phyloP scores from a whole-genome alignment of 1,140 invertebrate species.

The Calycopis cecrops region DNA sequence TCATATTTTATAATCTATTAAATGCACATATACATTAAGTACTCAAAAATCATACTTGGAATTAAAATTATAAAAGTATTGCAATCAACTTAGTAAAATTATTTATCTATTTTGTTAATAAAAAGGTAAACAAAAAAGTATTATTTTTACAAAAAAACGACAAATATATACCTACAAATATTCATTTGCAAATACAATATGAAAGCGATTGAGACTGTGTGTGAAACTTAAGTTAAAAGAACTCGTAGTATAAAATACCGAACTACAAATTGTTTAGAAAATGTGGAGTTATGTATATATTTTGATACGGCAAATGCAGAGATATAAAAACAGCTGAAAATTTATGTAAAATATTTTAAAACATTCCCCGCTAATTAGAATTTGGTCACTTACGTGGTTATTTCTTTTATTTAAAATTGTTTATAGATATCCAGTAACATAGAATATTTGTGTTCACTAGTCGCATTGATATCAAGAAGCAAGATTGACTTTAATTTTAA shows the following conservation, averaged over 20 bases:
- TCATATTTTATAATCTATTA: slow-evolving; percentile 38
- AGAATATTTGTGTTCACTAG: slow-evolving; percentile 42
- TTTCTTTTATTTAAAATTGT: slow-evolving; percentile 42
- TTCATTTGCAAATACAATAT: background rate
- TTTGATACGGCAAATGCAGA: background rate
- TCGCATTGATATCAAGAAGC: slow-evolving; percentile 38
- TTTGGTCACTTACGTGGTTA: slow-evolving; percentile 37
- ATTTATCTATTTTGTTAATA: slow-evolving; percentile 6
- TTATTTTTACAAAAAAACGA: too few species aligned
- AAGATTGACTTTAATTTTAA: slow-evolving; percentile 17
- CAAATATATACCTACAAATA: background rate
- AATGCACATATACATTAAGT: too few species aligned
- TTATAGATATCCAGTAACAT: slow-evolving; percentile 36
- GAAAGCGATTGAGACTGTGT: too few species aligned
- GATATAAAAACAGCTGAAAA: background rate
- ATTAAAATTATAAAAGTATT: slow-evolving; percentile 6
- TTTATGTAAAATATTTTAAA: background rate
- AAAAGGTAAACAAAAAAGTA: slow-evolving; percentile 5
- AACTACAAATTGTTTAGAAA: background rate
- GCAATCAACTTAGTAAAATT: too few species aligned
- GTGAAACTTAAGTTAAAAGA: too few species aligned
- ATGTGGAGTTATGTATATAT: background rate
- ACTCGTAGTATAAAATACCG: too few species aligned
- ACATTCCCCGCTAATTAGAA: background rate
- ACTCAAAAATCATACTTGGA: slow-evolving; percentile 4